Conservation (phyloP, 2,113 vertebrate genomes). For the Chitala chitala region DNA sequence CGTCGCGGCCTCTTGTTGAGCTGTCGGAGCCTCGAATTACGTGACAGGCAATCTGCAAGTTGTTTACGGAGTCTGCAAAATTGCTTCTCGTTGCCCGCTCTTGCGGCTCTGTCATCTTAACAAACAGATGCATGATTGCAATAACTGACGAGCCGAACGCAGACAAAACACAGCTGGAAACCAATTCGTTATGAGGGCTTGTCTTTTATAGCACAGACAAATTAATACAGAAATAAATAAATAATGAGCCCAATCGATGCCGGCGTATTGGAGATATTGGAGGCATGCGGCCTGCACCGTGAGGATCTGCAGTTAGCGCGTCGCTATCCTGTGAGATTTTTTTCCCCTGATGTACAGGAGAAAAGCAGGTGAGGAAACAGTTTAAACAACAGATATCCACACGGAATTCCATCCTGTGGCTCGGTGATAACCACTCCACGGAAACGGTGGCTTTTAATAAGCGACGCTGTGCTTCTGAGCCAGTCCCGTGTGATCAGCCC, state of each 20-base stretch:
- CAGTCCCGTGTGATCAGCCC: too few relatives aligned
- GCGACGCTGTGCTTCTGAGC: too few relatives aligned
- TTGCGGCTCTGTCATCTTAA: too few relatives aligned
- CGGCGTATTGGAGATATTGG: not conserved
- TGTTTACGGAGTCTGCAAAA: not conserved
- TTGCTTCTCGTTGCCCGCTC: not conserved
- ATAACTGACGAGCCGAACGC: not conserved
- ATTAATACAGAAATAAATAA: not conserved
- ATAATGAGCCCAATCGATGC: not conserved
- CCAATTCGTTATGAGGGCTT: too few relatives aligned
- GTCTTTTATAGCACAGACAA: not conserved
- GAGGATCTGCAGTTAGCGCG: too few relatives aligned
- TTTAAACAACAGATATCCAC: too few relatives aligned
- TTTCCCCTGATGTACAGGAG: too few relatives aligned
- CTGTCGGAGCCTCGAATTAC: not conserved
- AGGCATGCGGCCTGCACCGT: not conserved
- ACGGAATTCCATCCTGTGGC: too few relatives aligned
- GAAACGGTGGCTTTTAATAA: too few relatives aligned
- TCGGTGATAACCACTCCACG: too few relatives aligned
- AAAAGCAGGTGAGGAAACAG: too few relatives aligned
- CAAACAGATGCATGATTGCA: not conserved
- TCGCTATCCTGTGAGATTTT: too few relatives aligned
- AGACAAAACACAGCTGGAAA: not conserved
- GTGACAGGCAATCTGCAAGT: not conserved
- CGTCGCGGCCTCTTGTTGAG: slow-evolving; percentile 12